Evolutionary conservation across 2,113 vertebrate genomes (phyloP).

Genomic region (Cryptotis parvus): DNA sequence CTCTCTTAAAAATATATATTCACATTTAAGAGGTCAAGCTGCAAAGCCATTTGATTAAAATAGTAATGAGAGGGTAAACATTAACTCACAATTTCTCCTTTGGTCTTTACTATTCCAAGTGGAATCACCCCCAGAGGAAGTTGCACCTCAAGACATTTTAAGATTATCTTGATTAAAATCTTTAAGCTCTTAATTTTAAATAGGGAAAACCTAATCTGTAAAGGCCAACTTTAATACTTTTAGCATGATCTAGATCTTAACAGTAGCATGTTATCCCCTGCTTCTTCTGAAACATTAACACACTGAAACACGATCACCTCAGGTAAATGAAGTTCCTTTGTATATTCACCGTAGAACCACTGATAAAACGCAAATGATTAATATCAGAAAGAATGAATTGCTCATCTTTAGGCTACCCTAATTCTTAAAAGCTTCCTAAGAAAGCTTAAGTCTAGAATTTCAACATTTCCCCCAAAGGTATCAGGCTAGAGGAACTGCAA

Average conservation of each 20-base stretch:
- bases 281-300: conserved; percentile 58
- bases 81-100: conserved; percentile 88
- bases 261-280: conserved; percentile 58
- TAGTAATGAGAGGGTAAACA: conserved; percentile 86
- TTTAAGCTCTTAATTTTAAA: conserved; percentile 81
- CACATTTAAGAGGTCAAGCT: conserved; percentile 82
- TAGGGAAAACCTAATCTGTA: conserved; percentile 80
- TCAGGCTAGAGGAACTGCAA: background rate
- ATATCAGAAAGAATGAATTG: conserved; percentile 3
- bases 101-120: conserved; percentile 85
- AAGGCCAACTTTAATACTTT: conserved; percentile 76
- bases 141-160: conserved; percentile 84
- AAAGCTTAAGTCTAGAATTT: conserved; percentile 38
- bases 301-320: conserved; percentile 37
- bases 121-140: conserved; percentile 78
- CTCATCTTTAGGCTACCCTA: conserved; percentile 16
- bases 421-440: background rate
- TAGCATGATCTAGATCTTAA: conserved; percentile 67
- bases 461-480: background rate
- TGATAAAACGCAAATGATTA: conserved; percentile 48
- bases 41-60: conserved; percentile 84
- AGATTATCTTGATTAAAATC: conserved; percentile 90
- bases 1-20: conserved; percentile 67
- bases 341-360: conserved; percentile 52
- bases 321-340: background rate